Evolutionary conservation across 1,140 invertebrate genomes (phyloP).

Genomic region (Drosophila kanapiae): DNA sequence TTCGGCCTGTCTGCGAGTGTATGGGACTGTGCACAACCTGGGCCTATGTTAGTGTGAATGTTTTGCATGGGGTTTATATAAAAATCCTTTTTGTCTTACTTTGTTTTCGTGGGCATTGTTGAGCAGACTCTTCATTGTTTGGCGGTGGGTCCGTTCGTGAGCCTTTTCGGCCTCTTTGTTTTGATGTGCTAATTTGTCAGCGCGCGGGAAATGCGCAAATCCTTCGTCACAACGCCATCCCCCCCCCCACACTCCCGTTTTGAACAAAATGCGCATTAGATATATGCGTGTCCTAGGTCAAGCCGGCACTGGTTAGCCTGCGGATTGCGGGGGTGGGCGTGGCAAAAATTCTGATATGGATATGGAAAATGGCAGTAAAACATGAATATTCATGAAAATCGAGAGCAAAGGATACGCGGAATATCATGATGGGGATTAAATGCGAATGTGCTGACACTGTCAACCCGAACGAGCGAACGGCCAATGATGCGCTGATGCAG

Average conservation of each 20-base stretch:
- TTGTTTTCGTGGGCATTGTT: slow-evolving; percentile 59
- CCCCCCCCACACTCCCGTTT: not conserved
- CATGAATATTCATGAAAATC: slow-evolving; percentile 39
- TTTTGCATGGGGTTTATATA: slow-evolving; percentile 53
- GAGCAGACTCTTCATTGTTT: slow-evolving; percentile 45
- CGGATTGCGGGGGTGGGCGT: slow-evolving; percentile 16
- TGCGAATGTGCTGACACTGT: slow-evolving; percentile 41
- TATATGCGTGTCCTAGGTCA: slow-evolving; percentile 77
- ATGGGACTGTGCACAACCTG: slow-evolving; percentile 3
- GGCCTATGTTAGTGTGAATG: slow-evolving; percentile 27
- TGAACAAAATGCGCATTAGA: slow-evolving; percentile 69
- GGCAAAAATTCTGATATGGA: slow-evolving; percentile 18
- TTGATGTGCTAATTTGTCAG: slow-evolving; percentile 76
- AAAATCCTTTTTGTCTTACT: slow-evolving; percentile 69
- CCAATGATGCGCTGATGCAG: slow-evolving; percentile 40
- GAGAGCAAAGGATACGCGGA: slow-evolving; percentile 3
- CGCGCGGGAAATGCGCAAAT: slow-evolving; percentile 58
- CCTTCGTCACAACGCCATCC: not conserved
- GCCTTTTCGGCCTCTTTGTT: slow-evolving; percentile 68
- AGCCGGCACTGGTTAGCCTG: slow-evolving; percentile 42
- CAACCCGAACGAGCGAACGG: slow-evolving; percentile 10
- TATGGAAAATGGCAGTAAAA: slow-evolving; percentile 23
- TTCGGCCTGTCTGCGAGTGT: slow-evolving; percentile 12
- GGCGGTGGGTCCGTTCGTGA: slow-evolving; percentile 30
- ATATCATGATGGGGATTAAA: slow-evolving; percentile 25